These are phyloP conservation scores for Diplazon laetatorius DNA, from an alignment of 2,888 invertebrate species.

Conservation along the genomic window DNA sequence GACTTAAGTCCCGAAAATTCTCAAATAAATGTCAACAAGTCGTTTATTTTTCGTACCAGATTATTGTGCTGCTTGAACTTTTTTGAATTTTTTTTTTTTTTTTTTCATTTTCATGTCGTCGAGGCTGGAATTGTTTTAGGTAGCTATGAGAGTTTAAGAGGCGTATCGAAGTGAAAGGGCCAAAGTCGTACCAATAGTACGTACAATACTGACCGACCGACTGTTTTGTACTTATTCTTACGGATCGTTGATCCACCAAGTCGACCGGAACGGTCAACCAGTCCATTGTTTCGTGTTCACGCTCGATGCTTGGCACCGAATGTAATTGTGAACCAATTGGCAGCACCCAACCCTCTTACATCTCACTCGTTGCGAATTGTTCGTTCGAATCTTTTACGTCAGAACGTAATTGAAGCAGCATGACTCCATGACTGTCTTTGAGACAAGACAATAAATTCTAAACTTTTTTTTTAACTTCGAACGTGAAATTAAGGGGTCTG, in stretches of 20 bases:
- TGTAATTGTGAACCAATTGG: too few species aligned
- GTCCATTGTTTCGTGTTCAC: slow-evolving; percentile 70
- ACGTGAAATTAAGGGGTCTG: too few species aligned
- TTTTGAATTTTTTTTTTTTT: too few species aligned
- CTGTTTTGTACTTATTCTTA: slow-evolving; percentile 52
- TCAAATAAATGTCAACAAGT: too few species aligned
- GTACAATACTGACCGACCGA: slow-evolving; percentile 14
- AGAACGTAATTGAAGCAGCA: too few species aligned
- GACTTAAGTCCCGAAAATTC: too few species aligned
- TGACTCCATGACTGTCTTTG: too few species aligned
- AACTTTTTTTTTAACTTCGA: too few species aligned
- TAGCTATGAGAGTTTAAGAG: slow-evolving; percentile 31
- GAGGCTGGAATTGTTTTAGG: not conserved
- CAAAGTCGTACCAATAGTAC: slow-evolving; percentile 6
- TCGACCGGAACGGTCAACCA: slow-evolving; percentile 68
- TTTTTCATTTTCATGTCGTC: not conserved
- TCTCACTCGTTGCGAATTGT: too few species aligned
- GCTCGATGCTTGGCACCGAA: slow-evolving; percentile 60
- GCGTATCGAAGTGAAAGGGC: slow-evolving; percentile 43
- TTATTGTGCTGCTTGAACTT: not conserved
- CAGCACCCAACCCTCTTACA: too few species aligned
- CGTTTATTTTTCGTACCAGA: not conserved
- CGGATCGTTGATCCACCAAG: slow-evolving; percentile 73
- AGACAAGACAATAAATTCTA: too few species aligned
- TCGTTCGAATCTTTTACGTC: too few species aligned